These are phyloP conservation scores for Lepidurus arcticus DNA, from an alignment of 1,140 invertebrate genomes.

Conservation along the genomic window DNA sequence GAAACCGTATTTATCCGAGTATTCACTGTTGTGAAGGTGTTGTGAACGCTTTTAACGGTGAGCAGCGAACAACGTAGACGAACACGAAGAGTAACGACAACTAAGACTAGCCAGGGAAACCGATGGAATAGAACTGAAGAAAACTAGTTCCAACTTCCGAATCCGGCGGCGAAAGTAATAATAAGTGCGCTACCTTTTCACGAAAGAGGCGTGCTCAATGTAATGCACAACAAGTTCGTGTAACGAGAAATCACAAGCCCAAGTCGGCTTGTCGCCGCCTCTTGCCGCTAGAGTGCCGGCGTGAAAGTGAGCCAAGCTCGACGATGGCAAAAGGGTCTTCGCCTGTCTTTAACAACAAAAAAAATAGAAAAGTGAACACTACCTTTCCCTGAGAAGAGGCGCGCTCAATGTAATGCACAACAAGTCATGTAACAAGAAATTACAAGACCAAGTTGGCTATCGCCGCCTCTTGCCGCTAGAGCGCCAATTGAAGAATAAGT, in stretches of 20 bases:
- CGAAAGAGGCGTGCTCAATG: background rate
- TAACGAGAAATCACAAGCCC: background rate
- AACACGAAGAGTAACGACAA: too few species aligned
- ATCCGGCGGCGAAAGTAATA: background rate
- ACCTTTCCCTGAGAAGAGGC: background rate
- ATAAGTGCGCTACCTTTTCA: background rate
- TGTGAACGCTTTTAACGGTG: too few species aligned
- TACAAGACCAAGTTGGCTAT: too few species aligned
- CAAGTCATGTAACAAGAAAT: background rate
- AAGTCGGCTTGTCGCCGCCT: too few species aligned
- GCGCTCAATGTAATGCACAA: background rate
- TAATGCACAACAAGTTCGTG: background rate
- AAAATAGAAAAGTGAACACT: background rate
- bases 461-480: too few species aligned
- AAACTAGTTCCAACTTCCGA: too few species aligned
- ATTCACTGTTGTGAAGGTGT: too few species aligned
- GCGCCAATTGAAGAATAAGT: background rate
- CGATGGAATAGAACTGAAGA: too few species aligned
- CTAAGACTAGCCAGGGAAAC: too few species aligned
- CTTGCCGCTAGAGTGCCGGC: background rate
- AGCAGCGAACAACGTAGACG: too few species aligned
- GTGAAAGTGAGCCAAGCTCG: background rate
- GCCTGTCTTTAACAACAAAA: background rate
- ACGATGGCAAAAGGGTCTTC: background rate
- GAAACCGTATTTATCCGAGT: too few species aligned